Base-by-base conservation (phyloP, 2,888 invertebrate genomes). In the Phyllotreta cruciferae region DNA sequence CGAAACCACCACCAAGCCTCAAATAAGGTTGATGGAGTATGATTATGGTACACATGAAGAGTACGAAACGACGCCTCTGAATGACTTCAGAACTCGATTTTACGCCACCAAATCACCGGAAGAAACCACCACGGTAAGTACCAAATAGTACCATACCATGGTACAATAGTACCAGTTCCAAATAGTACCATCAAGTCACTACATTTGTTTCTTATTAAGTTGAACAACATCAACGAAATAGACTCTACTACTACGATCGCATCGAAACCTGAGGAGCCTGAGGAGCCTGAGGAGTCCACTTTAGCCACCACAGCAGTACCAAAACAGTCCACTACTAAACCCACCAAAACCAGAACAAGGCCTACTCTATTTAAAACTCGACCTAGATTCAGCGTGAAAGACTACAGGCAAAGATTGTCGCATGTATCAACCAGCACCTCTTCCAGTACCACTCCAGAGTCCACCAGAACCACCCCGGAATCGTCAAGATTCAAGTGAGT, bases 351-450 rank as follows among this genome's bases (percentile, higher is more conserved):
- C 62, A 66, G 74, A 63, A 67, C 71, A 54, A 84, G 83, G 65
- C 83, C 75, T 63, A 85, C 82, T 71, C 88, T 86, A 77, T 86
- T 83, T 66, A 82, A 86, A 60, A 76, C 75, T 54, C 82, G 91
- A 56, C 91, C 91, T 1, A 83, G 88, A 68, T 91, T 91, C 77
- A 92, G 90, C 74, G 87, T 91, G 3, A 91, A 91, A 78, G 91
- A 91, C 68, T 91, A 91, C 76, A 87, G 88, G 74, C 89, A 85
- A 70, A 82, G 89, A 64, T 77, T 90, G 54, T 87, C 85, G 71
- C 79, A 80, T 64, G 77, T 78, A 60, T 84, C 85, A 0, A 85
- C 86, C 0, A 73, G 74, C 4, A 84, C 86, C 80, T 71, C 75
- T 3, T 72, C 77, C 0, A 74, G 77, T 13, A 79, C 78, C 42